phyloP scores from a whole-genome alignment of 2,113 vertebrate genomes.

The Mungos mungo region DNA sequence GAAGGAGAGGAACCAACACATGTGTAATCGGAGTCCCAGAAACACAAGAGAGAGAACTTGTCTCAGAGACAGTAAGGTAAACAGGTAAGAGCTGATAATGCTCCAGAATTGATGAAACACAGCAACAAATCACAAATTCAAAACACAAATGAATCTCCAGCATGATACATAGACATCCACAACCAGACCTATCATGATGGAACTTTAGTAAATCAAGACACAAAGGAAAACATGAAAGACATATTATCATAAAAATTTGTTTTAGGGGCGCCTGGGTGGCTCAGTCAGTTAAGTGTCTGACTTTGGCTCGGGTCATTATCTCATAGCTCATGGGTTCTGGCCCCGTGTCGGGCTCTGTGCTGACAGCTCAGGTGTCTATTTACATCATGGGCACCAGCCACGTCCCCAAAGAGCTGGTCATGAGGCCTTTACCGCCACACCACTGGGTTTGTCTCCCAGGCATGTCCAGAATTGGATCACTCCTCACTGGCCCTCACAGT shows the following conservation, averaged over 20 bases:
- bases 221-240: neutral
- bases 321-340: neutral
- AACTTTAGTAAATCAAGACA: neutral
- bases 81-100: neutral
- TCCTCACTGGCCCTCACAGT: neutral
- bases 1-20: neutral
- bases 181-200: neutral
- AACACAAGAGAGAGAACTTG: neutral
- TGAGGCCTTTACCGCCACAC: neutral
- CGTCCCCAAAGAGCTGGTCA: neutral
- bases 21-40: neutral
- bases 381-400: neutral
- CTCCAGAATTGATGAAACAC: neutral
- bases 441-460: neutral
- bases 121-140: constrained; percentile 3
- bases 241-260: neutral
- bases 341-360: neutral
- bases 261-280: neutral
- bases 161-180: neutral
- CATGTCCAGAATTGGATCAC: neutral
- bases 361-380: neutral
- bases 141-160: neutral
- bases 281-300: neutral
- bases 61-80: neutral
- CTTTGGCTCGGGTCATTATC: neutral